These are phyloP conservation scores for Epinephelus cyanopodus DNA, from an alignment of 2,113 vertebrate species.

Conservation along the genomic window DNA sequence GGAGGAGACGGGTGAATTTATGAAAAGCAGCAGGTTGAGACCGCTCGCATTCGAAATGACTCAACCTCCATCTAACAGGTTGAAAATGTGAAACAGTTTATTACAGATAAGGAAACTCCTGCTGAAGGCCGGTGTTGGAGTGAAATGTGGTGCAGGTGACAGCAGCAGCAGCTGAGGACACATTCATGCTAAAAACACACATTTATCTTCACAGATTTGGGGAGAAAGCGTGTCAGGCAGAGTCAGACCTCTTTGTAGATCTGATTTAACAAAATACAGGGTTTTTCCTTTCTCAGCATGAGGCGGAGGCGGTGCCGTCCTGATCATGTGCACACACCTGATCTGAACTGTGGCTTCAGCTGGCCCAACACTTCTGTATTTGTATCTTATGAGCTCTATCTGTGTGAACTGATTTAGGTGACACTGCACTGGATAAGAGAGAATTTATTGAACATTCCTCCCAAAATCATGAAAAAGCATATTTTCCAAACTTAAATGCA, in stretches of 20 bases:
- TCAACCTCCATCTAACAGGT: not conserved
- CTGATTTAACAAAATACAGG: too few species aligned
- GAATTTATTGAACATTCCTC: too few species aligned
- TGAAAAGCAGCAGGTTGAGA: constrained; percentile 19
- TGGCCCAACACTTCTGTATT: too few species aligned
- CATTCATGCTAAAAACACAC: not conserved
- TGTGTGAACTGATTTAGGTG: too few species aligned
- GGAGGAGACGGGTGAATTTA: not conserved
- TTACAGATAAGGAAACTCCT: constrained; percentile 6
- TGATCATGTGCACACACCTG: too few species aligned
- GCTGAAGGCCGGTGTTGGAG: not conserved
- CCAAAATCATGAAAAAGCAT: too few species aligned
- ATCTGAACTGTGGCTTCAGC: too few species aligned
- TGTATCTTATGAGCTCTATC: too few species aligned
- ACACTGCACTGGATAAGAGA: too few species aligned
- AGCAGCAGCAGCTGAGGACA: not conserved
- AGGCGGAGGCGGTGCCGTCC: too few species aligned
- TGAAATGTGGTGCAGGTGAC: not conserved
- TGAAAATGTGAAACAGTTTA: constrained; percentile 4
- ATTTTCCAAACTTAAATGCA: too few species aligned
- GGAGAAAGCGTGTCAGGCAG: not conserved
- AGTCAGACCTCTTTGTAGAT: not conserved
- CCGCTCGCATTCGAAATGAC: not conserved
- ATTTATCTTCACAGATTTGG: not conserved
- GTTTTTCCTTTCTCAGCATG: too few species aligned